phyloP scores from a whole-genome alignment of 2,888 invertebrate species.

The Dexiosoma caninum region DNA sequence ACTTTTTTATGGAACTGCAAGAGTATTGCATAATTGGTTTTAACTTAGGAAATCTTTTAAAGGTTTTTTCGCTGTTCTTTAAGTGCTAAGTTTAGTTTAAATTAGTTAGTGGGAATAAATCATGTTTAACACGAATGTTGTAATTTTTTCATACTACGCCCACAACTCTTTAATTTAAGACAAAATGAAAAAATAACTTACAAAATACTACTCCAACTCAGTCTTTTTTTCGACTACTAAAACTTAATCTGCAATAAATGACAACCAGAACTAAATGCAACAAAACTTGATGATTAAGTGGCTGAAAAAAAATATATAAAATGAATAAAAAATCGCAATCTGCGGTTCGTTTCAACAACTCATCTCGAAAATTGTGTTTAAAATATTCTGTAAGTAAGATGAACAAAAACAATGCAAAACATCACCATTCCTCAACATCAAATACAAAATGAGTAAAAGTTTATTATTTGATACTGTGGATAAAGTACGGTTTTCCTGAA shows the following conservation, averaged over 20 bases:
- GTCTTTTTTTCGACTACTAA: conserved; percentile 16
- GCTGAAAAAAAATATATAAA: background rate
- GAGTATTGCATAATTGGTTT: background rate
- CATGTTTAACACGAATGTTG: background rate
- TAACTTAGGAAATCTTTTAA: background rate
- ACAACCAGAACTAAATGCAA: conserved; percentile 59
- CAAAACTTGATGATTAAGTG: conserved; percentile 55
- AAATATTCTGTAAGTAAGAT: conserved; percentile 4
- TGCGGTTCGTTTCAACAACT: conserved; percentile 51
- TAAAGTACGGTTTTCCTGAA: no score
- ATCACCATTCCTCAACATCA: background rate
- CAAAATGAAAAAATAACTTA: background rate
- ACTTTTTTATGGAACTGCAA: background rate
- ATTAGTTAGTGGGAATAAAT: background rate
- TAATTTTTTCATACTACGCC: conserved; percentile 46
- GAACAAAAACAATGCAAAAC: conserved; percentile 20
- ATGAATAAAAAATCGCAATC: conserved; percentile 25
- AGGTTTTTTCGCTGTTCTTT: background rate
- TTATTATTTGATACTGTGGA: no score
- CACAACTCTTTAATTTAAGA: conserved; percentile 8
- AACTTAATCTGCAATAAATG: conserved; percentile 50
- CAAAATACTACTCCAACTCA: background rate
- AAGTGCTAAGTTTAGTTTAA: background rate
- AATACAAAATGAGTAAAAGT: background rate
- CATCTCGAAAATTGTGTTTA: conserved; percentile 20